Base-by-base conservation (phyloP, 2,113 vertebrate species). In the Clarias batrachus region DNA sequence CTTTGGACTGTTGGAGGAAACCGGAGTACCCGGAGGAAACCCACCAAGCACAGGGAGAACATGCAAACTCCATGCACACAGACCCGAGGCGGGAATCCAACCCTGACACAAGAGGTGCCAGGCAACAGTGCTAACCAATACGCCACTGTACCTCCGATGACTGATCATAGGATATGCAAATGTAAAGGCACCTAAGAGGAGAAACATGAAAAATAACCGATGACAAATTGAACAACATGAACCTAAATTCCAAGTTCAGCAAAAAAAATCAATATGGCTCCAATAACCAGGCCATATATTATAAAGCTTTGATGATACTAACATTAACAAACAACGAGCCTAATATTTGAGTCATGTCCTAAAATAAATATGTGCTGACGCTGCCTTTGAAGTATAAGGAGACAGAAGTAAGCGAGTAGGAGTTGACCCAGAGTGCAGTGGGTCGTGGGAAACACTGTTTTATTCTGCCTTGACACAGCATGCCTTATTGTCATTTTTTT, bases 401-500 rank as follows among this genome's bases (percentile, higher is more conserved):
- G 37, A 23, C 3, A 21, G 0, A 14, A 21, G 37, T 63, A 48
- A 41, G 41, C 6, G 41, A 41, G 57, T 41, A 27, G 7, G 30
- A 60, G 21, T 37, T 63, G 10, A 41, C 82, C 27, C 71, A 9
- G 83, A 30, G 71, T 59, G 14, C 37, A 85, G 59, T n/a, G 33
- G 60, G 27, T 56, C 73, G 41, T 66, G 56, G 25, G 10, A 66
- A 74, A 37, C 48, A 56, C 48, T 25, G 27, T 79, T 59, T 17
- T 27, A 37, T 66, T 59, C 48, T 73, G 79, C 59, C 37, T 23
- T 81, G 78, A 70, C 85, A 63, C 85, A 63, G 66, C 57, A n/a
- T 56, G 19, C 65, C 52, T 37, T 77, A n/a, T 73, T 71, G 78
- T 74, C 30, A n/a, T 56, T 82, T 48, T 76, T 87, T 82, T 87